phyloP scores from a whole-genome alignment of 2,113 vertebrate species.

The Pelecanus crispus region DNA sequence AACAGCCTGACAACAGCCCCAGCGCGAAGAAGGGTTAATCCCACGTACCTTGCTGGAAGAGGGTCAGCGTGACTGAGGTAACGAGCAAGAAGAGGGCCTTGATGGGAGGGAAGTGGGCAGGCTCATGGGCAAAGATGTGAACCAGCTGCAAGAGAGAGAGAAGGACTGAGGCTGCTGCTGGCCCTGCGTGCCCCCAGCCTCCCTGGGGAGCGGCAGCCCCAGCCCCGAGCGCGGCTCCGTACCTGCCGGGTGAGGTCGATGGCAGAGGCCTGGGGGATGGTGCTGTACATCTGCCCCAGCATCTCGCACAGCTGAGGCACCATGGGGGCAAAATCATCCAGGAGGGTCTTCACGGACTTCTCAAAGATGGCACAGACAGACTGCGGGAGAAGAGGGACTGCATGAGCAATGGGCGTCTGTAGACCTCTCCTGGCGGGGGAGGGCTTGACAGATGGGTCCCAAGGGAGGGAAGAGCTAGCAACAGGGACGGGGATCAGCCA shows the following conservation, averaged over 20 bases:
- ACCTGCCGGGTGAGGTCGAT: conserved; percentile 98
- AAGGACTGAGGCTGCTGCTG: background rate
- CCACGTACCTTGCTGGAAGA: conserved; percentile 98
- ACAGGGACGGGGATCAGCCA: background rate
- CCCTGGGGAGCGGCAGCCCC: background rate
- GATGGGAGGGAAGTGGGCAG: conserved; percentile 94
- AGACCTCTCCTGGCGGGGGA: background rate
- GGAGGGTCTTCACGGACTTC: conserved; percentile 96
- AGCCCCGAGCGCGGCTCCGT: background rate
- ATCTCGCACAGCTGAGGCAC: conserved; percentile 97
- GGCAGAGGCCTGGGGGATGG: conserved; percentile 96
- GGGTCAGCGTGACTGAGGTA: conserved; percentile 94
- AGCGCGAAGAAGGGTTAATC: background rate
- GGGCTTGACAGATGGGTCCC: background rate
- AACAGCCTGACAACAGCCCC: conserved; percentile 49
- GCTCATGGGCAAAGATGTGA: conserved; percentile 96
- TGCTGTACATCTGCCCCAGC: conserved; percentile 99
- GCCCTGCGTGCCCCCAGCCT: background rate
- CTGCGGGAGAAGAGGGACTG: conserved; percentile 62
- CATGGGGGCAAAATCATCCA: conserved; percentile 98
- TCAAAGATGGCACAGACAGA: conserved; percentile 98
- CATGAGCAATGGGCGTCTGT: background rate
- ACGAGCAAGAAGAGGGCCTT: conserved; percentile 97
- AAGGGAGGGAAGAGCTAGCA: background rate
- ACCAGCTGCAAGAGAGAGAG: conserved; percentile 83